Base-by-base conservation (phyloP, 2,888 invertebrate species). In the Eubasilissa splendida region DNA sequence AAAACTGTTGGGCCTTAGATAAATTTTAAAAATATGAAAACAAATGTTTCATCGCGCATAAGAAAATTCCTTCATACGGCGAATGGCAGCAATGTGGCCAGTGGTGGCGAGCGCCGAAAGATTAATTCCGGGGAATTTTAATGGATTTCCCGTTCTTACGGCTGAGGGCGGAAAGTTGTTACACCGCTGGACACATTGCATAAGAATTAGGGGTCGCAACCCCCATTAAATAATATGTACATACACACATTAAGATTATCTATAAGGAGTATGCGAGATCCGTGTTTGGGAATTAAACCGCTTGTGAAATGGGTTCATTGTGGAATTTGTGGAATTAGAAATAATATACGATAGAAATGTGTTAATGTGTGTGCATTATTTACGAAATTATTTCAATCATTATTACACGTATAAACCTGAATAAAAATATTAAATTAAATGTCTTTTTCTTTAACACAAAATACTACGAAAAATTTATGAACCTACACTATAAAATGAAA, bases 61-160 rank as follows among this genome's bases (percentile, higher is more conserved):
- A 42, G 68, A 12, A 14, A 68, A 68, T 68, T 68, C 68, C 68
- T 74, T 52, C 42, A 12, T 42, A 56, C 33, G 33, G 73, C 42
- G 42, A 22, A 42, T 53, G 58, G 12, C 31, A 12, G 42, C 50
- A n/a, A 22, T 74, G 12, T 65, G 65, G 76, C 53, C 65, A 63
- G 76, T 76, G 52, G 42, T 22, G 58, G 76, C 31, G 33, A 65
- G 76, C 12, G 56, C 52, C 76, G 65, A 65, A 65, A 76, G 76
- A 76, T 76, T 76, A 76, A 76, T 65, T 53, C 63, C 33, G 22
- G 22, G 66, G 76, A 65, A 76, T 76, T 76, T 76, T 76, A 76
- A 76, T 76, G 65, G 76, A 31, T 52, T 76, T 65, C 63, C 76
- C 60, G 60, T 9, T 58, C 14, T 50, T 53, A 71, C 54, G 14